These are phyloP conservation scores for Halictus ligatus DNA, from an alignment of 2,888 invertebrate species.

Conservation along the genomic window DNA sequence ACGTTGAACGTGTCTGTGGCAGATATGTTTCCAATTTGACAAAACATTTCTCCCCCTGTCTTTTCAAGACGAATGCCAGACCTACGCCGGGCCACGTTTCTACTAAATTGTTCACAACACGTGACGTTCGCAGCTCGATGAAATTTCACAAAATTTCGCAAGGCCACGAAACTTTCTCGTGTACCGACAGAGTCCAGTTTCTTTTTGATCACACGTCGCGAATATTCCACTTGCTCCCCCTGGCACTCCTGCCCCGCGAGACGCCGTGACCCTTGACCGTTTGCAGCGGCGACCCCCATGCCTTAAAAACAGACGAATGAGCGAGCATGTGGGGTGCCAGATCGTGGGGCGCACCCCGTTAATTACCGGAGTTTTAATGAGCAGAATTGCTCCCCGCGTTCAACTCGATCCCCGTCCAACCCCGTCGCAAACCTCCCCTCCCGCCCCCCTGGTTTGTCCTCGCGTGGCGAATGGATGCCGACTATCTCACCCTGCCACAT, in stretches of 20 bases:
- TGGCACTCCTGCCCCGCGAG: not conserved
- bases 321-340: slow-evolving; percentile 51
- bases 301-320: slow-evolving; percentile 46
- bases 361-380: slow-evolving; percentile 77
- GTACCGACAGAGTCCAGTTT: not conserved
- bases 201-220: not conserved
- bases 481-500: slow-evolving; percentile 60
- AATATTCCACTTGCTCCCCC: not conserved
- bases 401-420: slow-evolving; percentile 41
- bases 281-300: slow-evolving; percentile 41
- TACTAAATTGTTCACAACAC: not conserved
- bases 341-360: slow-evolving; percentile 60
- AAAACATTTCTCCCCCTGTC: too few species aligned
- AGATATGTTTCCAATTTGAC: too few species aligned
- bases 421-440: not conserved
- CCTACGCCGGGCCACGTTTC: not conserved
- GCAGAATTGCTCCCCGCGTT: slow-evolving; percentile 66
- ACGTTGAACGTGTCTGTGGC: too few species aligned
- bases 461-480: slow-evolving; percentile 64
- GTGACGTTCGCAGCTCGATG: not conserved
- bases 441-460: slow-evolving; percentile 50
- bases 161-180: not conserved
- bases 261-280: slow-evolving; percentile 43
- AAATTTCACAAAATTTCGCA: not conserved
- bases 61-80: too few species aligned